A percentile compares a stretch with the other conserved stretches of the same genome.
phyloP scores from a whole-genome alignment of 2,797 vertebrate genomes.

The Sebastes vulpes region DNA sequence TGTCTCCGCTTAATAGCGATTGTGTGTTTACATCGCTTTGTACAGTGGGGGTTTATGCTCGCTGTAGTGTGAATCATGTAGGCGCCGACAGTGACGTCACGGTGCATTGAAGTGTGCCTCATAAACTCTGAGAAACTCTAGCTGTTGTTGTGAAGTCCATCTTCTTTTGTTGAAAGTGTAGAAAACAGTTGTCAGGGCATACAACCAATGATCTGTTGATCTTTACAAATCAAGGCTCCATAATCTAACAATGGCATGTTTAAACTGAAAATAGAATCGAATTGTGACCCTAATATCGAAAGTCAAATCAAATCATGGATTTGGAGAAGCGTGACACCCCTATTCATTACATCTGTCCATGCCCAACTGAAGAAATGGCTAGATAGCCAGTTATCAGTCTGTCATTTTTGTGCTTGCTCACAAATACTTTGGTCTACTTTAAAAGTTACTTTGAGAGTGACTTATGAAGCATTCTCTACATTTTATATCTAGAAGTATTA shows the following conservation, averaged over 20 bases:
- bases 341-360: conserved; percentile 37
- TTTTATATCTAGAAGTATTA: not conserved
- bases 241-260: no score
- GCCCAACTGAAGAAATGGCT: not conserved
- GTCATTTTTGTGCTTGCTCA: not conserved
- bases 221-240: no score
- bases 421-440: not conserved
- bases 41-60: not conserved
- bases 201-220: no score
- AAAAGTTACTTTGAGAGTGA: not conserved
- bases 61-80: not conserved
- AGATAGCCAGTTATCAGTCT: not conserved
- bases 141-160: not conserved
- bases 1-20: no score
- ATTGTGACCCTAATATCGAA: not conserved
- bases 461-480: not conserved
- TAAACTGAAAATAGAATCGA: not conserved
- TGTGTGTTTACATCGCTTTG: not conserved
- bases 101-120: not conserved
- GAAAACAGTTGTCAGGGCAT: not conserved
- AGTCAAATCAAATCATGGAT: fast-evolving
- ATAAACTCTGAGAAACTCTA: not conserved
- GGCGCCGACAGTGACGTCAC: not conserved
- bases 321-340: fast-evolving
- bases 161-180: not conserved